A percentile compares a stretch with the other conserved stretches of the same genome.
These are phyloP conservation scores for Lutra lutra DNA, from an alignment of 2,797 vertebrate species.

Conservation along the genomic window DNA sequence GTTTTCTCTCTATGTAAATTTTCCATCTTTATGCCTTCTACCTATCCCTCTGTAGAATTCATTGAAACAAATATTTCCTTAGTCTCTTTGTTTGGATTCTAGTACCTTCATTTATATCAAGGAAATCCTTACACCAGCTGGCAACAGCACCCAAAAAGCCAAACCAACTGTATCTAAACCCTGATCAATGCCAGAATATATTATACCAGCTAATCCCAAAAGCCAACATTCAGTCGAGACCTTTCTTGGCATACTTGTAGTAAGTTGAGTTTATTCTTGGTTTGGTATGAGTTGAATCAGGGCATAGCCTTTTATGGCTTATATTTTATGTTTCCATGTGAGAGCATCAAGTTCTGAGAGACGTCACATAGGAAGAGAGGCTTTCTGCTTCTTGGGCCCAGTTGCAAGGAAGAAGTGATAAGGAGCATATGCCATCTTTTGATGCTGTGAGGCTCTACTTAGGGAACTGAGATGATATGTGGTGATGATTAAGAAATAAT, in stretches of 20 bases:
- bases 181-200: background rate
- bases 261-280: background rate
- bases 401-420: background rate
- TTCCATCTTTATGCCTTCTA: constrained; percentile 5
- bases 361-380: background rate
- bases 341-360: background rate
- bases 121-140: background rate
- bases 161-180: background rate
- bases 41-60: background rate
- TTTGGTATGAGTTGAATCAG: background rate
- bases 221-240: background rate
- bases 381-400: constrained; percentile 31
- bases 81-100: constrained; percentile 27
- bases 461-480: constrained; percentile 48
- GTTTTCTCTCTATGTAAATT: constrained; percentile 32
- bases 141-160: constrained; percentile 18
- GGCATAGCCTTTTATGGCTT: background rate
- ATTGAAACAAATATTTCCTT: constrained; percentile 21
- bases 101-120: background rate
- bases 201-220: background rate
- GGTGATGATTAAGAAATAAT: constrained; percentile 66
- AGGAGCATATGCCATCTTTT: background rate
- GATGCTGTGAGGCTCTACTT: constrained; percentile 43
- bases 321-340: background rate
- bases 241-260: background rate